Evolutionary conservation across 2,797 vertebrate species (phyloP).

Genomic region (Aulostomus chinensis): DNA sequence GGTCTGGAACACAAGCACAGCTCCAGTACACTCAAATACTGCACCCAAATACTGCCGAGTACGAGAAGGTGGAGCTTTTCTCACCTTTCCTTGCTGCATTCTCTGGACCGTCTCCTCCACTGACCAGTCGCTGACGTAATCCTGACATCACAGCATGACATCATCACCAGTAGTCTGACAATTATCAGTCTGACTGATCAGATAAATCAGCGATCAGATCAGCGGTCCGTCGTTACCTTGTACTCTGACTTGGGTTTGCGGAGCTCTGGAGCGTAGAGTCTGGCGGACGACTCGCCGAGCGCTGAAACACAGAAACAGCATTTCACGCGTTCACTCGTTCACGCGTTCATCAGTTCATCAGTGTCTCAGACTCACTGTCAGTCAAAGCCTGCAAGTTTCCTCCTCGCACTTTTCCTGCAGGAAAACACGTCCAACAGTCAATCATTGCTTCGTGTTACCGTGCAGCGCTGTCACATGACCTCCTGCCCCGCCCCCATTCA

Average conservation of each 20-base stretch:
- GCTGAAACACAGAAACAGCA: slow-evolving; percentile 66
- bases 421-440: slow-evolving; percentile 3
- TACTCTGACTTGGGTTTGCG: slow-evolving; percentile 89
- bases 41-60: too few species aligned
- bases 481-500: slow-evolving; percentile 37
- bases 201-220: background rate
- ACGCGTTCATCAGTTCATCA: background rate
- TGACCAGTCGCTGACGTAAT: slow-evolving; percentile 88
- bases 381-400: slow-evolving; percentile 85
- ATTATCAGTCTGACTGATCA: background rate
- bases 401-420: slow-evolving; percentile 83
- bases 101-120: slow-evolving; percentile 86
- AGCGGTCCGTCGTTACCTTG: slow-evolving; percentile 83
- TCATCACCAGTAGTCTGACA: slow-evolving; percentile 4
- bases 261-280: slow-evolving; percentile 88
- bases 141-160: slow-evolving; percentile 74
- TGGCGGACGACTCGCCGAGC: slow-evolving; percentile 78
- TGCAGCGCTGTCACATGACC: background rate
- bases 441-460: too few species aligned
- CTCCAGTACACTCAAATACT: too few species aligned
- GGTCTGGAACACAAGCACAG: slow-evolving; percentile 17
- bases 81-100: slow-evolving; percentile 92
- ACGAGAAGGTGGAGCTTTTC: too few species aligned
- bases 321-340: background rate
- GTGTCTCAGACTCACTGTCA: slow-evolving; percentile 70